Conservation (phyloP, 2,888 invertebrate genomes). For the Arctia plantaginis region DNA sequence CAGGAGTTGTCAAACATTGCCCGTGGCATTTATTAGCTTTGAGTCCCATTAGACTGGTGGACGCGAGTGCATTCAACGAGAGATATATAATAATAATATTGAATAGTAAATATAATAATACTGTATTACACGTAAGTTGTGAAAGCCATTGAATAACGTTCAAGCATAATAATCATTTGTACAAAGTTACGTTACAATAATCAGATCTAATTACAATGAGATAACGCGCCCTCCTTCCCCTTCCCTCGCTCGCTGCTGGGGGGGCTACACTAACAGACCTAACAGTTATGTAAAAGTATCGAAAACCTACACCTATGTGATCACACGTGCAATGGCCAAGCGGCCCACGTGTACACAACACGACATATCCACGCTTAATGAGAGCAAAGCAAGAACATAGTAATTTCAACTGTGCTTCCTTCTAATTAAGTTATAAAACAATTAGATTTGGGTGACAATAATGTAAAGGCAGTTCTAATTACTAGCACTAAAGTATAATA, state of each 20-base stretch:
- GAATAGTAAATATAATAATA: slow-evolving; percentile 29
- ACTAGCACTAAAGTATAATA: slow-evolving; percentile 21
- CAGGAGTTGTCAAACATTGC: not conserved
- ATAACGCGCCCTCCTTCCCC: not conserved
- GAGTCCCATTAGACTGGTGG: not conserved
- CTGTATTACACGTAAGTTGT: slow-evolving; percentile 27
- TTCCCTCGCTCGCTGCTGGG: not conserved
- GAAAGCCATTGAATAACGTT: slow-evolving; percentile 18
- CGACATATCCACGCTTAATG: not conserved
- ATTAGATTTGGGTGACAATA: not conserved
- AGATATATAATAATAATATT: not conserved
- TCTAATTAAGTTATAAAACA: not conserved
- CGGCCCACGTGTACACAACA: not conserved
- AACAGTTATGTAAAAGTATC: slow-evolving; percentile 58
- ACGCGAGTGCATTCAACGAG: not conserved
- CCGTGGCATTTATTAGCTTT: not conserved
- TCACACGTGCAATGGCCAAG: not conserved
- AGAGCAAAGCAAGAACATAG: not conserved
- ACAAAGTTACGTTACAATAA: slow-evolving; percentile 16
- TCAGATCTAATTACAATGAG: slow-evolving; percentile 44
- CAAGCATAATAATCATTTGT: slow-evolving; percentile 21
- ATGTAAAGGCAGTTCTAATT: slow-evolving; percentile 15
- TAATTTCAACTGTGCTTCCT: not conserved
- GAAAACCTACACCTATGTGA: slow-evolving; percentile 51
- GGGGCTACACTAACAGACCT: slow-evolving; percentile 10